Evolutionary conservation across 2,113 vertebrate species (phyloP).

Genomic region (Heptranchias perlo): DNA sequence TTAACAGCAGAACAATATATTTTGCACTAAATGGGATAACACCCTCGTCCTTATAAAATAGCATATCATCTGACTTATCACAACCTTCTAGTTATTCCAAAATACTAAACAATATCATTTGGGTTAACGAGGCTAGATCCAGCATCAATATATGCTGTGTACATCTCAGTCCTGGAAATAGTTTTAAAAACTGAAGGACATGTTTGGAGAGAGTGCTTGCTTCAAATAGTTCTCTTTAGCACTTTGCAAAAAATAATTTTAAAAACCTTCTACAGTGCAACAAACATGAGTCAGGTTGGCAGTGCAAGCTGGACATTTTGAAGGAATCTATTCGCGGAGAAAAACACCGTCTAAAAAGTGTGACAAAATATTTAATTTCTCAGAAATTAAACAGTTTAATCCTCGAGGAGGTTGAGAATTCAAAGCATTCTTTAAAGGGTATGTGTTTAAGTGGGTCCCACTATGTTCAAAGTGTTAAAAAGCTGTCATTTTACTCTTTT

Average conservation of each 20-base stretch:
- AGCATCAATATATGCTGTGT: too few species aligned
- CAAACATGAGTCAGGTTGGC: not conserved
- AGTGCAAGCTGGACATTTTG: not conserved
- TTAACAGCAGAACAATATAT: not conserved
- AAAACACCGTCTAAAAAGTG: not conserved
- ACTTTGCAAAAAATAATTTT: not conserved
- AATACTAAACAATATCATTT: not conserved
- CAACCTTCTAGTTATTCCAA: not conserved
- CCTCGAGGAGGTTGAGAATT: conserved; percentile 5
- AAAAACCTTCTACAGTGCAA: not conserved
- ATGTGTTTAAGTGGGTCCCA: not conserved
- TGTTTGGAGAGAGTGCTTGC: not conserved
- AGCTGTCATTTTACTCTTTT: conserved; percentile 58
- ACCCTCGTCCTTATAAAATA: not conserved
- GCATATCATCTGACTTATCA: not conserved
- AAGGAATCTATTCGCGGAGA: not conserved
- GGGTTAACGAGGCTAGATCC: not conserved
- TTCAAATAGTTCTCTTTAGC: not conserved
- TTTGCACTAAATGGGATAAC: not conserved
- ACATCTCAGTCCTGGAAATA: not conserved
- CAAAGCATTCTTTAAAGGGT: not conserved
- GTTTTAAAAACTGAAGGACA: not conserved
- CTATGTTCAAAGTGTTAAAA: conserved; percentile 45
- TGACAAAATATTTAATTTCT: not conserved
- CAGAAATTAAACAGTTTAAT: not conserved